Evolutionary conservation across 2,888 invertebrate genomes (phyloP).

Genomic region (Nymphalis c-album): DNA sequence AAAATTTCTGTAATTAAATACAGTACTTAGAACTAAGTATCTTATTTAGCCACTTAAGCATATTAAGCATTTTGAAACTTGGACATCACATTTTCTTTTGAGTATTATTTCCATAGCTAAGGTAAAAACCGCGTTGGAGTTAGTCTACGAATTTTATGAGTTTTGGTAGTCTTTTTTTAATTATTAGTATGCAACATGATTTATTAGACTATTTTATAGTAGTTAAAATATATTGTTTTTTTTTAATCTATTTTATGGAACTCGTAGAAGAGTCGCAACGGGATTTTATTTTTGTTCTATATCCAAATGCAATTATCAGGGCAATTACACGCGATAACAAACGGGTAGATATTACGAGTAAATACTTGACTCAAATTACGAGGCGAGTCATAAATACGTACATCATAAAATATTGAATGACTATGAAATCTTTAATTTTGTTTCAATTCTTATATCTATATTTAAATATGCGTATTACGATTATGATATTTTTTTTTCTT

Average conservation of each 20-base stretch:
- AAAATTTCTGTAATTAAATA: conserved; percentile 50
- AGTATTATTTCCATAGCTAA: conserved; percentile 60
- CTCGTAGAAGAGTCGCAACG: conserved; percentile 21
- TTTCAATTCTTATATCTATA: conserved; percentile 2
- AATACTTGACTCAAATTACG: neutral
- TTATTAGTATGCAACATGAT: too few relatives aligned
- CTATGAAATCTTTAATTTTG: too few relatives aligned
- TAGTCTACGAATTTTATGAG: conserved; percentile 10
- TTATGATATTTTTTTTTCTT: neutral
- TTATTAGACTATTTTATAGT: neutral
- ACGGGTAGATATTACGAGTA: neutral
- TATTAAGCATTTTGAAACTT: conserved; percentile 65
- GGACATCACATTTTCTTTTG: conserved; percentile 65
- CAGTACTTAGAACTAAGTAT: conserved; percentile 59
- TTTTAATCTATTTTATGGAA: conserved; percentile 1
- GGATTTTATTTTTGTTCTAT: conserved; percentile 11
- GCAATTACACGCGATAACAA: conserved; percentile 30
- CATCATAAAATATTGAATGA: neutral
- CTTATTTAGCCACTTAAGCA: conserved; percentile 74
- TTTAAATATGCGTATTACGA: neutral
- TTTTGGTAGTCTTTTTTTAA: too few relatives aligned
- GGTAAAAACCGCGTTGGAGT: conserved; percentile 41
- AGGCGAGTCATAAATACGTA: neutral
- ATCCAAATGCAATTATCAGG: conserved; percentile 22
- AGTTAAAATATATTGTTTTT: conserved; percentile 12